Percentiles rank a stretch among this genome's conserved stretches.
Conservation (phyloP, 2,888 invertebrate genomes). For the Oligia latruncula region DNA sequence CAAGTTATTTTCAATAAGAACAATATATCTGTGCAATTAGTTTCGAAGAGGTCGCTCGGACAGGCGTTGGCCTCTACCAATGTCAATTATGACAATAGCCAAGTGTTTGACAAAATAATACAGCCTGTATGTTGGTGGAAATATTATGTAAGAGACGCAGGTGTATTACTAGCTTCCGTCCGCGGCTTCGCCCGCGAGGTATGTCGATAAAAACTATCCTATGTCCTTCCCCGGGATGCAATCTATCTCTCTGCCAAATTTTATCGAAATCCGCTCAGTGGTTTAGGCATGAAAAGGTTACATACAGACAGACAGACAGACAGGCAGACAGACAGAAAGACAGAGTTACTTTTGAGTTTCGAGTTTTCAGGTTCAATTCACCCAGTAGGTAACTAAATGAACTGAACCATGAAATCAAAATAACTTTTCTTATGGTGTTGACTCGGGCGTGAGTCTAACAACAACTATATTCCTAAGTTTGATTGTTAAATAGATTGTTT, state of each 20-base stretch:
- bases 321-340: too few relatives aligned
- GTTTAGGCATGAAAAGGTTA: too few relatives aligned
- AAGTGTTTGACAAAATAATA: slow-evolving; percentile 66
- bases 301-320: too few relatives aligned
- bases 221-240: too few relatives aligned
- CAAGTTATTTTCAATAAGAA: slow-evolving; percentile 54
- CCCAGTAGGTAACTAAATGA: not conserved
- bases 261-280: too few relatives aligned
- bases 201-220: too few relatives aligned
- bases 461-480: not conserved
- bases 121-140: slow-evolving; percentile 48
- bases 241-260: too few relatives aligned
- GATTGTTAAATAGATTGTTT: not conserved
- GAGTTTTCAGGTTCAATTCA: not conserved
- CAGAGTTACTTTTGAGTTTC: too few relatives aligned
- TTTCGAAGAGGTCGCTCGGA: slow-evolving; percentile 76
- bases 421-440: not conserved
- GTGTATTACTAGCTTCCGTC: too few relatives aligned
- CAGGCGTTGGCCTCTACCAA: slow-evolving; percentile 79
- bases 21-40: slow-evolving; percentile 70
- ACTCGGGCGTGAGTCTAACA: not conserved
- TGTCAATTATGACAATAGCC: slow-evolving; percentile 78
- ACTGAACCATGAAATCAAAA: not conserved
- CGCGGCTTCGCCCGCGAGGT: too few relatives aligned
- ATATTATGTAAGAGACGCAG: slow-evolving; percentile 25